These are phyloP conservation scores for Oryzias sinensis DNA, from an alignment of 2,797 vertebrate species.

Conservation along the genomic window DNA sequence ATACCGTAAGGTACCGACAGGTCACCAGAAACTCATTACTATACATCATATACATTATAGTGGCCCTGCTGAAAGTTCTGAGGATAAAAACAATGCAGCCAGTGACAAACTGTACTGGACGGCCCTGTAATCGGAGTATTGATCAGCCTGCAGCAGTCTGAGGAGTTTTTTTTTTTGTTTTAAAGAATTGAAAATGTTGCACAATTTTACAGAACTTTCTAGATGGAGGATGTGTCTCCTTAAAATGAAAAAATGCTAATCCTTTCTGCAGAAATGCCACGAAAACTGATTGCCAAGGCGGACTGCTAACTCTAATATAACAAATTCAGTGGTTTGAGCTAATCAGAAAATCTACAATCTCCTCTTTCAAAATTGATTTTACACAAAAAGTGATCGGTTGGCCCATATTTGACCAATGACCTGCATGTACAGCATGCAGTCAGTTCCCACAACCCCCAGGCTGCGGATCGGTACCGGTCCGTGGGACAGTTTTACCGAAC, in stretches of 20 bases:
- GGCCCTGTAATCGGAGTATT: slow-evolving; percentile 22
- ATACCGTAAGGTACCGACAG: slow-evolving; percentile 25
- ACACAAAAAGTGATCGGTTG: slow-evolving; percentile 48
- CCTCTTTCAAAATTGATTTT: slow-evolving; percentile 59
- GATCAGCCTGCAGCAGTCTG: neutral
- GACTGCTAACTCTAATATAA: neutral
- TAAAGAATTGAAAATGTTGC: slow-evolving; percentile 4
- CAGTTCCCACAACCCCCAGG: neutral
- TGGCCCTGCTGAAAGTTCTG: slow-evolving; percentile 5
- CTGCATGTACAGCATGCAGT: slow-evolving; percentile 26
- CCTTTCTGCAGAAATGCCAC: neutral
- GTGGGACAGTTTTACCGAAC: too few species aligned
- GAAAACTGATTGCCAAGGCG: neutral
- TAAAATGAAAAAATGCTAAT: neutral
- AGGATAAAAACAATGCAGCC: slow-evolving; percentile 6
- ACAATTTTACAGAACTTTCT: neutral
- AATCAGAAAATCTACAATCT: slow-evolving; percentile 28
- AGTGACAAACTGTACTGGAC: slow-evolving; percentile 15
- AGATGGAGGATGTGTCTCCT: too few species aligned
- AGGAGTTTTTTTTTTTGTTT: slow-evolving; percentile 1
- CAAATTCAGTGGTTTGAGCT: neutral
- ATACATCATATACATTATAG: slow-evolving; percentile 26
- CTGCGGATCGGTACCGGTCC: too few species aligned
- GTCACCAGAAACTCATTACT: slow-evolving; percentile 40
- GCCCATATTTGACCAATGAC: slow-evolving; percentile 59